A percentile compares a stretch with the other conserved stretches of the same genome.
phyloP scores from a whole-genome alignment of 2,797 vertebrate species.

The Novumbra hubbsi region DNA sequence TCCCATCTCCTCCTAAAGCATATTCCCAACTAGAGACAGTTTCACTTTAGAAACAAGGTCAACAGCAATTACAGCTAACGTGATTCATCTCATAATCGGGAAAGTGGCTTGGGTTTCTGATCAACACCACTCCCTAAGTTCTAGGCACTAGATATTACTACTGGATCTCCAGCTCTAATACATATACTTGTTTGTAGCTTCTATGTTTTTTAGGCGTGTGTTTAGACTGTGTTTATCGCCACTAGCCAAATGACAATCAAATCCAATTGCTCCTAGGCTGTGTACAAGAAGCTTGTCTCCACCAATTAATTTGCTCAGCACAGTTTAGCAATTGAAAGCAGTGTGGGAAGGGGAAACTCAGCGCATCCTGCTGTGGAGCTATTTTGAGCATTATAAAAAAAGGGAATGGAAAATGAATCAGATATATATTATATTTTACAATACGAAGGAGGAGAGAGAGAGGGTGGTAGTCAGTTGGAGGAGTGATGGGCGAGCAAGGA shows the following conservation, averaged over 20 bases:
- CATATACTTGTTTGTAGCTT: slow-evolving; percentile 60
- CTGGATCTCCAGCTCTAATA: slow-evolving; percentile 46
- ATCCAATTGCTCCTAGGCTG: slow-evolving; percentile 38
- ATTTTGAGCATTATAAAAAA: slow-evolving; percentile 60
- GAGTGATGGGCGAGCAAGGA: slow-evolving; percentile 6
- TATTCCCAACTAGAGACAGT: slow-evolving; percentile 11
- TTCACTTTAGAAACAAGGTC: slow-evolving; percentile 26
- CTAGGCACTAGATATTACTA: slow-evolving; percentile 54
- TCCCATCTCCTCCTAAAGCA: neutral
- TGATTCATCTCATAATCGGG: slow-evolving; percentile 34
- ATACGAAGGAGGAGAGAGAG: slow-evolving; percentile 26
- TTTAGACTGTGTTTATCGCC: slow-evolving; percentile 54
- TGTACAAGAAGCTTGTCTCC: slow-evolving; percentile 54
- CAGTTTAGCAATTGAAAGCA: slow-evolving; percentile 55
- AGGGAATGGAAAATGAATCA: slow-evolving; percentile 35
- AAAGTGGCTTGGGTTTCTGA: slow-evolving; percentile 25
- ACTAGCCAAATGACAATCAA: slow-evolving; percentile 62
- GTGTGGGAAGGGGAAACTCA: slow-evolving; percentile 60
- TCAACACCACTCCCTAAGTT: slow-evolving; percentile 26
- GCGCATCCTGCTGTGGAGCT: slow-evolving; percentile 61
- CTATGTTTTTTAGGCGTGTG: slow-evolving; percentile 46
- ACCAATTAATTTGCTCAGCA: slow-evolving; percentile 60
- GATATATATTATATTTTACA: slow-evolving; percentile 74
- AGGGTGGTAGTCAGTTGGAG: slow-evolving; percentile 22
- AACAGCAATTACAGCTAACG: slow-evolving; percentile 33